These are phyloP conservation scores for Picus viridis DNA, from an alignment of 2,797 vertebrate genomes.

Conservation along the genomic window DNA sequence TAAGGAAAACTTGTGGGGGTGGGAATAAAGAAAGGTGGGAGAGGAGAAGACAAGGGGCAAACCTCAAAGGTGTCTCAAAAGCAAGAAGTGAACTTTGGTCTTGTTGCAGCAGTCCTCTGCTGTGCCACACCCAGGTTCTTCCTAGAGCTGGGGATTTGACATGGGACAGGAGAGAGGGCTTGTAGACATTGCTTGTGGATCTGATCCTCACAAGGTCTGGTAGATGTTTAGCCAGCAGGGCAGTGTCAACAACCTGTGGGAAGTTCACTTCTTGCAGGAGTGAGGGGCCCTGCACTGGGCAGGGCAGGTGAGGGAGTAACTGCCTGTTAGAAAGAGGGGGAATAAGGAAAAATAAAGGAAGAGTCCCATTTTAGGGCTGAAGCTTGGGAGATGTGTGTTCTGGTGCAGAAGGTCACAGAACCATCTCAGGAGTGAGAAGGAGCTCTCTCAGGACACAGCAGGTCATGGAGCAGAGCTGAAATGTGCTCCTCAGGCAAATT, in stretches of 20 bases:
- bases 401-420: not conserved
- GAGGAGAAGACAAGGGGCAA: not conserved
- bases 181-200: not conserved
- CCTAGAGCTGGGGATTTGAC: not conserved
- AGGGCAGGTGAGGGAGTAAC: not conserved
- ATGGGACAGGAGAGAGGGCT: not conserved
- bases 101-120: not conserved
- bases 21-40: not conserved
- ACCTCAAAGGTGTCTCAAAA: not conserved
- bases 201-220: not conserved
- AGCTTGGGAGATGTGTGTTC: not conserved
- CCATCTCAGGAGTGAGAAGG: not conserved
- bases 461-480: not conserved
- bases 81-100: not conserved
- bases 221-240: not conserved
- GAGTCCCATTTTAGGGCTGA: not conserved
- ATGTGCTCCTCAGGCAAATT: not conserved
- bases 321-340: not conserved
- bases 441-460: not conserved
- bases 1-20: too few species aligned
- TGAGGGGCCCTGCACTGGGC: not conserved
- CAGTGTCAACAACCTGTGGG: accelerated
- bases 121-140: not conserved
- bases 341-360: not conserved
- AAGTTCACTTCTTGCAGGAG: not conserved